A percentile compares a stretch with the other conserved stretches of the same genome.
These are phyloP conservation scores for Passerculus sandwichensis DNA, from an alignment of 2,797 vertebrate species.

Conservation along the genomic window DNA sequence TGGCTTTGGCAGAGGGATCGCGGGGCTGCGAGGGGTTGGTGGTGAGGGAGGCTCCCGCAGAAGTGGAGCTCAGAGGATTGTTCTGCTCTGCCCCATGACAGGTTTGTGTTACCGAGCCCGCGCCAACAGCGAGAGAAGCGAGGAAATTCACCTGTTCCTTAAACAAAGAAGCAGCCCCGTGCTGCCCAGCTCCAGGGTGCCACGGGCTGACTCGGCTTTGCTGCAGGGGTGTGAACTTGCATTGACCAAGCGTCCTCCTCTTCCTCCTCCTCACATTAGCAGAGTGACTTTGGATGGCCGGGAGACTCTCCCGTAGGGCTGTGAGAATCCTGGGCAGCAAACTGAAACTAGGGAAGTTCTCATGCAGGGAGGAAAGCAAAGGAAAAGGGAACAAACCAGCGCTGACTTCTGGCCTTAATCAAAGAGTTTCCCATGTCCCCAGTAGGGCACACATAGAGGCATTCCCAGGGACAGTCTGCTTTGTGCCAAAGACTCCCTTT, in stretches of 20 bases:
- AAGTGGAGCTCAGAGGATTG: neutral
- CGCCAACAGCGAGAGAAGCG: neutral
- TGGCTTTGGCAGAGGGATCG: neutral
- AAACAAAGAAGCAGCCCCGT: neutral
- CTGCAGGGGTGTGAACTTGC: accelerated
- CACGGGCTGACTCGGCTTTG: accelerated
- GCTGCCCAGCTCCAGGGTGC: neutral
- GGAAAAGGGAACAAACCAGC: neutral
- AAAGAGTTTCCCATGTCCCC: neutral
- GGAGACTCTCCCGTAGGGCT: neutral
- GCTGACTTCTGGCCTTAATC: neutral
- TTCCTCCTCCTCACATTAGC: neutral
- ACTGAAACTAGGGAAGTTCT: accelerated
- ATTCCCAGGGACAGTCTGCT: neutral
- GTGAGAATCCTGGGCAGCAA: neutral
- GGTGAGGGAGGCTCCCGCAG: accelerated
- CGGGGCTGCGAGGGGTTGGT: neutral
- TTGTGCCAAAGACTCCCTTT: neutral
- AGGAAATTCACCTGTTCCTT: neutral
- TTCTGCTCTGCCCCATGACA: neutral
- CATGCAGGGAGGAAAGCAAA: accelerated
- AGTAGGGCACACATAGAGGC: accelerated
- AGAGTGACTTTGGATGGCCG: accelerated
- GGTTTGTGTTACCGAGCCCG: neutral
- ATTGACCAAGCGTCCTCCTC: neutral